Conservation (phyloP, 2,888 invertebrate genomes). For the Hydroisotoma schaefferi region DNA sequence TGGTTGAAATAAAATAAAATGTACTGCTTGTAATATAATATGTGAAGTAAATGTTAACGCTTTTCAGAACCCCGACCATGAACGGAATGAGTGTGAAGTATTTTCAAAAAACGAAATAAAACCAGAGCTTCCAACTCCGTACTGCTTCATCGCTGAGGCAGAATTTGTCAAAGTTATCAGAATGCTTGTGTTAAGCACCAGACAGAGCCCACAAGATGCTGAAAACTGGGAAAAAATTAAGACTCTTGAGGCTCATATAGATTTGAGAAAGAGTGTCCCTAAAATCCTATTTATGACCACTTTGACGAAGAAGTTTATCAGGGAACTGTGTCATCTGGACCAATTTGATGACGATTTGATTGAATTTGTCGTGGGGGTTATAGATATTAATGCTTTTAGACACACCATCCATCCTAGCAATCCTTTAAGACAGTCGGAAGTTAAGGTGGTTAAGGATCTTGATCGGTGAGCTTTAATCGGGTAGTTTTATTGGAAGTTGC, state of each 20-base stretch:
- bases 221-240: constrained; percentile 28
- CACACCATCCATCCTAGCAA: constrained; percentile 27
- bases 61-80: constrained; percentile 33
- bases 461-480: constrained; percentile 5
- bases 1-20: too few species aligned
- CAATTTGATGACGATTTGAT: constrained; percentile 27
- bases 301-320: constrained; percentile 27
- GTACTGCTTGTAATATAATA: too few species aligned
- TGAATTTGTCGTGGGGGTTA: constrained; percentile 32
- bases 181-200: constrained; percentile 28
- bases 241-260: constrained; percentile 34
- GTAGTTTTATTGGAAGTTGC: too few species aligned
- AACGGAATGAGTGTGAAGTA: constrained; percentile 34
- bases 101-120: constrained; percentile 30
- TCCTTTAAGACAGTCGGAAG: background rate
- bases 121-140: constrained; percentile 23
- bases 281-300: constrained; percentile 27
- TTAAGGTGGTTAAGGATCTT: background rate
- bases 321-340: constrained; percentile 19
- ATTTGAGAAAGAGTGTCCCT: constrained; percentile 25
- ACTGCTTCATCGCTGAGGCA: constrained; percentile 21
- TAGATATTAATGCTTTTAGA: constrained; percentile 40
- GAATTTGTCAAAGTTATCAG: constrained; percentile 39
- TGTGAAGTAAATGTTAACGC: background rate
- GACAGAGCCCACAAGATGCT: constrained; percentile 19